Evolutionary conservation across 2,113 vertebrate genomes (phyloP), one percentile per base, ranked within the genome.

Genomic region (Oncorhynchus masou): DNA sequence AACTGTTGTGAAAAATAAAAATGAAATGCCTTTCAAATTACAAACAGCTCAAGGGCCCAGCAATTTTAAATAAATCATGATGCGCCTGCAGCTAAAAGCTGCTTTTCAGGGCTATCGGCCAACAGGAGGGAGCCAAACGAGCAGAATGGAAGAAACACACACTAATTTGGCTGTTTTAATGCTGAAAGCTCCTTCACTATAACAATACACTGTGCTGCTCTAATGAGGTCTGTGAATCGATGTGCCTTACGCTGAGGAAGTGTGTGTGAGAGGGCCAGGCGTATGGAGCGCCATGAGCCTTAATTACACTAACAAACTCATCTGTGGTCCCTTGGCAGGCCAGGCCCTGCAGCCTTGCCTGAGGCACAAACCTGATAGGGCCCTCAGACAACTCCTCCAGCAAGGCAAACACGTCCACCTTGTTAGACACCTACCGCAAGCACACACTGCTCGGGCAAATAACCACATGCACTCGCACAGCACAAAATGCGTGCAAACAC

Each of bases 31-130:
- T 92, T 92, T 93, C 80, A 91, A 86, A 92, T 91, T 82, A 92
- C 87, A 79, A 85, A 79, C 84, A 82, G 85, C 92, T 92, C 90
- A 78, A 87, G 90, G 91, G 91, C 84, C 89, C 80, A 81, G 85
- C 86, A 82, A 93, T 91, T 92, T 89, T 92, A 91, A 93, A 94
- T 93, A 94, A 94, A 93, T 93, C 90, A 93, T 93, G 90, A 92
- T 85, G 67, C 13, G 92, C 93, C 92, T 91, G 86, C 72, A 92
- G 92, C 92, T 82, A 92, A 89, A 86, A 88, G 87, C 81, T 84
- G 85, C 86, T 91, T 90, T 91, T 90, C 90, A 90, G 86, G 90
- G 90, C 87, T 88, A 87, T 87, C 64, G 81, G 80, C 70, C 87
- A 87, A 88, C 84, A 86, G 80, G 85, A 87, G 85, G 85, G 87